Evolutionary conservation across 2,797 vertebrate species (phyloP).

Genomic region (Malacoctenus gilli): DNA sequence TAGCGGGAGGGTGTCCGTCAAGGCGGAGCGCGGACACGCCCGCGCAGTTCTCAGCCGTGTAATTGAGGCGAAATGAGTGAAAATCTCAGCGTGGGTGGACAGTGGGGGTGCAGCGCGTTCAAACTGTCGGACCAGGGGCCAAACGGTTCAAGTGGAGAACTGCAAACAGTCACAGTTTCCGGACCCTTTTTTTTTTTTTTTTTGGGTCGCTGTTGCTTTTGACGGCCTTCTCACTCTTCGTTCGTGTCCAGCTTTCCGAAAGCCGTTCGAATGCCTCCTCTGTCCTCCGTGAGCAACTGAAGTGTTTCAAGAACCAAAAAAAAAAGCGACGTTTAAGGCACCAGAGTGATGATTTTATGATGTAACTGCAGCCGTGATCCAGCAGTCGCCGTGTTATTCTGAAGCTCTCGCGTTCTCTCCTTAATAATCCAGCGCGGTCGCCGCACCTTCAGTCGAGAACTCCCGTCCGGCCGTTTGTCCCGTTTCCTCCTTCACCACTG

Average conservation of each 20-base stretch:
- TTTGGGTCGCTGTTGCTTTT: background rate
- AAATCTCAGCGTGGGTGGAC: constrained; percentile 1
- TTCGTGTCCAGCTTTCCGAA: background rate
- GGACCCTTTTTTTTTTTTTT: no score
- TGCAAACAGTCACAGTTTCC: background rate
- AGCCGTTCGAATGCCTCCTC: background rate
- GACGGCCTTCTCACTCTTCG: background rate
- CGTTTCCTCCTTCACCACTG: constrained; percentile 1
- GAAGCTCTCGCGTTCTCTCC: no score
- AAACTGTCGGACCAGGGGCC: background rate
- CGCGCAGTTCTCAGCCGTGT: background rate
- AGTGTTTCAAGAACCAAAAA: background rate
- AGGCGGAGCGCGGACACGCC: background rate
- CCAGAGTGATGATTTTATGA: no score
- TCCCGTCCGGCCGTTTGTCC: no score
- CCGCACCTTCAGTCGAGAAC: no score
- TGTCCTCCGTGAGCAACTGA: background rate
- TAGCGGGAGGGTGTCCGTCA: background rate
- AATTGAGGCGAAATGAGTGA: background rate
- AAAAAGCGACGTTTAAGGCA: no score
- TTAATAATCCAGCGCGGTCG: no score
- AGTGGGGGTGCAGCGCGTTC: background rate
- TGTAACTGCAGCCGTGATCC: no score
- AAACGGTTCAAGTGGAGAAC: background rate
- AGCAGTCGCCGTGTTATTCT: no score